Evolutionary conservation across 2,113 vertebrate species (phyloP).

Genomic region (Corynorhinus townsendii): DNA sequence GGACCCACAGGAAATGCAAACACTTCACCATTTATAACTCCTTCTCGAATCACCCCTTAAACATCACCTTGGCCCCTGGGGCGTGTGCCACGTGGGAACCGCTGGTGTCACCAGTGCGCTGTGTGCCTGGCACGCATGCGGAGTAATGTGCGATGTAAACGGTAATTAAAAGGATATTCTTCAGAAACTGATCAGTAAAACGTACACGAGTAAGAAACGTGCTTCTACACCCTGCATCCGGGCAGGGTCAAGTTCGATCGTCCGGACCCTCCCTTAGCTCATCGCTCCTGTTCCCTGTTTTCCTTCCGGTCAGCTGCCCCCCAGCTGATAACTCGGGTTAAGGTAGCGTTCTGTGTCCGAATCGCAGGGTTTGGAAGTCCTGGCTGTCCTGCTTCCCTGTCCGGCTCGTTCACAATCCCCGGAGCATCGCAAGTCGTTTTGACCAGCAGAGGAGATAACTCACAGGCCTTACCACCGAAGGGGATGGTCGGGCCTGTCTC

Average conservation of each 20-base stretch:
- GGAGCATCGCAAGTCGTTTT: background rate
- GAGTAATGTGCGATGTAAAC: background rate
- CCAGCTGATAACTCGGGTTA: background rate
- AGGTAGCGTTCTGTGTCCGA: background rate
- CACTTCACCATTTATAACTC: too few species aligned
- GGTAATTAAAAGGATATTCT: background rate
- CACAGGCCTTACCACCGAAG: background rate
- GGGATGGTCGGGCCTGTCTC: background rate
- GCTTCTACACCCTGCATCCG: background rate
- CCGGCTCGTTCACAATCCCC: background rate
- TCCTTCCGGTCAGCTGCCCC: background rate
- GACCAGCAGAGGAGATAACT: background rate
- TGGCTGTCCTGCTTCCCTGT: background rate
- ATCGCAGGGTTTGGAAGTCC: background rate
- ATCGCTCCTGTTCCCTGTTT: background rate
- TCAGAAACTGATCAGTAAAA: slow-evolving; percentile 10
- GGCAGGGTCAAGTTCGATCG: too few species aligned
- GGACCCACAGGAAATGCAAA: too few species aligned
- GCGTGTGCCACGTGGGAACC: too few species aligned
- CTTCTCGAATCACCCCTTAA: too few species aligned
- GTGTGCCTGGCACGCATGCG: background rate
- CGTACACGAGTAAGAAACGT: background rate
- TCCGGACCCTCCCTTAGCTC: background rate
- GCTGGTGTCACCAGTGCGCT: background rate
- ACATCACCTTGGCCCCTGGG: too few species aligned